Percentiles rank a stretch among this genome's conserved stretches.
These are phyloP conservation scores for Spinibarbus caldwelli DNA, from an alignment of 2,797 vertebrate species.

Conservation along the genomic window DNA sequence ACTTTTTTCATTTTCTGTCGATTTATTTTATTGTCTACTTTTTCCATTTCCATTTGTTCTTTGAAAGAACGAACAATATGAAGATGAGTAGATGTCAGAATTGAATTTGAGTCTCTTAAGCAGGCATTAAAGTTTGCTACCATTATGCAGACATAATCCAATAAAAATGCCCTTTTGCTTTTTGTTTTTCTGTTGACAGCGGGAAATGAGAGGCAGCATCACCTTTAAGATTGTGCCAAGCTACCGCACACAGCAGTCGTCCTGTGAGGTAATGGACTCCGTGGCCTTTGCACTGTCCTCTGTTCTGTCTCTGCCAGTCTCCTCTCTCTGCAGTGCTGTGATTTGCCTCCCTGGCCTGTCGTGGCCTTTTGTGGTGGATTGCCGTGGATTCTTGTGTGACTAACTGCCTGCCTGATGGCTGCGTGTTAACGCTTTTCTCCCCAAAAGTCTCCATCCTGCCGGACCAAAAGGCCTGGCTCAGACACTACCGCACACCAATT, in stretches of 20 bases:
- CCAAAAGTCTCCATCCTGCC: conserved; percentile 82
- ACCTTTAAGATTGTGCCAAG: conserved; percentile 99
- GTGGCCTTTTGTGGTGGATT: conserved; percentile 33
- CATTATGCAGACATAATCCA: background rate
- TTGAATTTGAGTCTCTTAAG: too few relatives aligned
- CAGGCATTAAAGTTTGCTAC: too few relatives aligned
- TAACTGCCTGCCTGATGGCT: conserved; percentile 89
- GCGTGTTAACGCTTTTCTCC: conserved; percentile 82
- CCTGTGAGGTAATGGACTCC: conserved; percentile 89
- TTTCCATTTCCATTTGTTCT: too few relatives aligned
- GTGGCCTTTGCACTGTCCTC: background rate
- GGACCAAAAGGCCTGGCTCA: conserved; percentile 78
- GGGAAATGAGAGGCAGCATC: conserved; percentile 97
- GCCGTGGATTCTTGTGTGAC: conserved; percentile 68
- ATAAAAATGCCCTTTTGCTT: background rate
- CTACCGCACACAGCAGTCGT: conserved; percentile 91
- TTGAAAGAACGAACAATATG: too few relatives aligned
- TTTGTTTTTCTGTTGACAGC: conserved; percentile 75
- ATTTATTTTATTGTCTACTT: too few relatives aligned
- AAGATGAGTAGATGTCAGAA: too few relatives aligned
- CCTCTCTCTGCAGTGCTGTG: conserved; percentile 55
- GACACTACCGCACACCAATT: conserved; percentile 94
- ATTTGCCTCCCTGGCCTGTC: conserved; percentile 56
- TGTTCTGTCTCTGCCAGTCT: conserved; percentile 35
- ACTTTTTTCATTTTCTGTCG: too few relatives aligned